A percentile compares a stretch with the other conserved stretches of the same genome.
These are phyloP conservation scores for Meteorus sp. DNA, from an alignment of 1,140 invertebrate genomes.

Conservation along the genomic window DNA sequence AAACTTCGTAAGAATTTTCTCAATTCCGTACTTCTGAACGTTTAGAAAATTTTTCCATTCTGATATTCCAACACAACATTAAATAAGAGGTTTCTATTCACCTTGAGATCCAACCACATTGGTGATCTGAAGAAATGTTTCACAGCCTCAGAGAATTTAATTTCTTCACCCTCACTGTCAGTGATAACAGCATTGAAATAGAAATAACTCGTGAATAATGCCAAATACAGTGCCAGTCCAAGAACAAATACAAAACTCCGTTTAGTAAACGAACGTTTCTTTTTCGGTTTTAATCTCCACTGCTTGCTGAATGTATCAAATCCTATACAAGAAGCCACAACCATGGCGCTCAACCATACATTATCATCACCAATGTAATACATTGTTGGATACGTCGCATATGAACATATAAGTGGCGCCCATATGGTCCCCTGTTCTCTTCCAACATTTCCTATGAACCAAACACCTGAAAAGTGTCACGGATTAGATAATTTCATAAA, in stretches of 20 bases:
- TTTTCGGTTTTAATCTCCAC: slow-evolving; percentile 71
- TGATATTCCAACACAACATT: background rate
- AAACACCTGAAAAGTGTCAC: slow-evolving; percentile 75
- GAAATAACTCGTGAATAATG: slow-evolving; percentile 76
- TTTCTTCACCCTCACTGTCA: slow-evolving; percentile 83
- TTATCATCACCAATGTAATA: slow-evolving; percentile 71
- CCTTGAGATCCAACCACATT: slow-evolving; percentile 66
- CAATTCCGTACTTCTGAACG: too few species aligned
- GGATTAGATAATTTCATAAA: too few species aligned
- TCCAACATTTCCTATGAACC: slow-evolving; percentile 89
- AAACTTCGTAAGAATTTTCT: too few species aligned
- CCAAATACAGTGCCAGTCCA: slow-evolving; percentile 70
- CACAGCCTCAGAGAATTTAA: slow-evolving; percentile 84
- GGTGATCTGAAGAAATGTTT: slow-evolving; percentile 90
- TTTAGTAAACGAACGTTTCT: slow-evolving; percentile 51
- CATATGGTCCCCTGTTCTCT: slow-evolving; percentile 72
- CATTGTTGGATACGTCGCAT: slow-evolving; percentile 66
- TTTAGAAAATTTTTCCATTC: too few species aligned
- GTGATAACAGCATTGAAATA: slow-evolving; percentile 89
- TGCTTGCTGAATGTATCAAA: slow-evolving; percentile 77
- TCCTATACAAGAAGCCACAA: slow-evolving; percentile 63
- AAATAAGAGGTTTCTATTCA: slow-evolving; percentile 25
- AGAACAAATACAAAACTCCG: slow-evolving; percentile 62
- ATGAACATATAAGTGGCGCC: slow-evolving; percentile 71
- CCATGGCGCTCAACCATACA: slow-evolving; percentile 68